These are phyloP conservation scores for Rana temporaria DNA, from an alignment of 2,113 vertebrate species.

Conservation along the genomic window DNA sequence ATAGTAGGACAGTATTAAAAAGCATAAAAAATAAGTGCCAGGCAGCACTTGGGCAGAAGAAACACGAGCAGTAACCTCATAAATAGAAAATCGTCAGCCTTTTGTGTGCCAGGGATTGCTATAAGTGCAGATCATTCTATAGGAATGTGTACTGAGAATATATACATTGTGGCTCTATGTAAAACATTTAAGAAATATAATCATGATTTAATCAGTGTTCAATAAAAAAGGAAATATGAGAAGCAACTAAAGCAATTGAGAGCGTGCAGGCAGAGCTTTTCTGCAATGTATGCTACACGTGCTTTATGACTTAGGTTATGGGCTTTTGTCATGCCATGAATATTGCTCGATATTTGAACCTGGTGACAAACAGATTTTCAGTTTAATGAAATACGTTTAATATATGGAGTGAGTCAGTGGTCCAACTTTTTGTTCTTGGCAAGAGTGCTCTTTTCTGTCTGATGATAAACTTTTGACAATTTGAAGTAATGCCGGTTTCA, in stretches of 20 bases:
- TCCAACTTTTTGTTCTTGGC: too few relatives aligned
- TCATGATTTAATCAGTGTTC: conserved; percentile 16
- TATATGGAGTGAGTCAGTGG: too few relatives aligned
- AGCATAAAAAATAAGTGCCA: conserved; percentile 24
- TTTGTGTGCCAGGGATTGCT: conserved; percentile 18
- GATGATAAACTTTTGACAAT: too few relatives aligned
- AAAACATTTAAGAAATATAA: conserved; percentile 18
- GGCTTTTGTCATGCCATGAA: background rate
- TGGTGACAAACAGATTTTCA: too few relatives aligned
- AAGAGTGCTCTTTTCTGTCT: too few relatives aligned
- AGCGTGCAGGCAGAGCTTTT: conserved; percentile 17
- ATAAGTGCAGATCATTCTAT: conserved; percentile 31
- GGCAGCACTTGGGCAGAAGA: conserved; percentile 20
- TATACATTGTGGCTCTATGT: conserved; percentile 22
- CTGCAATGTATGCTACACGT: background rate
- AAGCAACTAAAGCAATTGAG: conserved; percentile 22
- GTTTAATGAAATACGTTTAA: too few relatives aligned
- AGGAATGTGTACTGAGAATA: conserved; percentile 32
- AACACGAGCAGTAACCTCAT: conserved; percentile 22
- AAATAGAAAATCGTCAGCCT: conserved; percentile 26
- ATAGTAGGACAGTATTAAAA: conserved; percentile 34
- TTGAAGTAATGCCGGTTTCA: too few relatives aligned
- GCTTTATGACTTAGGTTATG: conserved; percentile 10
- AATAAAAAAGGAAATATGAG: conserved; percentile 31
- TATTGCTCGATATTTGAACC: background rate